These are phyloP conservation scores for Nymphalis polychloros DNA, from an alignment of 2,888 invertebrate species.

Conservation along the genomic window DNA sequence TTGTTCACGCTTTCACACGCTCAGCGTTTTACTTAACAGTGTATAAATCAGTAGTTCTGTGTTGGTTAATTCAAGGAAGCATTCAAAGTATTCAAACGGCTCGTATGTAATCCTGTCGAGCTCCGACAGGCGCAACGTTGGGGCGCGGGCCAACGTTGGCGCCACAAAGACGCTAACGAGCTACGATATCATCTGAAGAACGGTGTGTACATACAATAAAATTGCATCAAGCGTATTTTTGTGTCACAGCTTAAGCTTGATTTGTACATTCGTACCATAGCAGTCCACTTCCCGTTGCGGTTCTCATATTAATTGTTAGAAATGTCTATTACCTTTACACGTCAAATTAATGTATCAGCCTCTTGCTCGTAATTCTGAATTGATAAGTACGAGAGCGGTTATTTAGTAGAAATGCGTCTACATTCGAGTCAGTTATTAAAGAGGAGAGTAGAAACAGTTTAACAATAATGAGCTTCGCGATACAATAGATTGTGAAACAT, in stretches of 20 bases:
- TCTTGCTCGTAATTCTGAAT: neutral
- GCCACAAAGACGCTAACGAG: constrained; percentile 76
- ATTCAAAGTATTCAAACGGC: constrained; percentile 52
- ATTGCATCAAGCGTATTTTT: constrained; percentile 31
- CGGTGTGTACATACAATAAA: constrained; percentile 38
- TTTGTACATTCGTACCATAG: constrained; percentile 15
- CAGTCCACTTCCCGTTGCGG: neutral
- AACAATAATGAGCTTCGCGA: constrained; percentile 62
- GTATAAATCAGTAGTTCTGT: constrained; percentile 53
- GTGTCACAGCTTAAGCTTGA: constrained; percentile 23
- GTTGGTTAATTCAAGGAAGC: constrained; percentile 51
- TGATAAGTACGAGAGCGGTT: constrained; percentile 8
- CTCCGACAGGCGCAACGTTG: constrained; percentile 59
- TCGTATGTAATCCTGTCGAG: constrained; percentile 66
- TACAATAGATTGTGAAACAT: constrained; percentile 74
- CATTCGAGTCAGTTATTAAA: constrained; percentile 43
- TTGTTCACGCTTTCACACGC: constrained; percentile 44
- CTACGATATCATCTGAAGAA: constrained; percentile 71
- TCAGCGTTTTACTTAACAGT: constrained; percentile 30
- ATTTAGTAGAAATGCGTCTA: constrained; percentile 19
- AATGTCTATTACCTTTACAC: neutral
- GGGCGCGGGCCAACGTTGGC: constrained; percentile 58
- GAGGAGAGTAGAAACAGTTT: constrained; percentile 55
- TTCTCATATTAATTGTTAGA: neutral
- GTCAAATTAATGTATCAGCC: too few species aligned